phyloP scores from a whole-genome alignment of 2,797 vertebrate genomes.

The Natrix natrix region DNA sequence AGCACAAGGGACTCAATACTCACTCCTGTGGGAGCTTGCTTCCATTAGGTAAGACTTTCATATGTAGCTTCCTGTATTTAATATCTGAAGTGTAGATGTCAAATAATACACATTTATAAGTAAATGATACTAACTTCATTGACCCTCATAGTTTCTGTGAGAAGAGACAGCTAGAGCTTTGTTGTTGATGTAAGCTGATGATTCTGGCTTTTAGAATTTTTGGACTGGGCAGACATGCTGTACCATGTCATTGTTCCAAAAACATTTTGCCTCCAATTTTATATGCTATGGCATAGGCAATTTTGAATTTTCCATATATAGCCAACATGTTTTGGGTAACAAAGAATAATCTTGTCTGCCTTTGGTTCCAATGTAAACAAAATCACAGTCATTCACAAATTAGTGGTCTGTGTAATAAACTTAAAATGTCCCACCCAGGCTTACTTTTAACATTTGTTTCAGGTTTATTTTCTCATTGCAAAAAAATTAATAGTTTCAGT shows the following conservation, averaged over 20 bases:
- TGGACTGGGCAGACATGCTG: not conserved
- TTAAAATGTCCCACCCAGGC: not conserved
- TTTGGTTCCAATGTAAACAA: not conserved
- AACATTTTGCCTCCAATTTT: not conserved
- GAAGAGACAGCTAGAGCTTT: not conserved
- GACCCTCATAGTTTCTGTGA: not conserved
- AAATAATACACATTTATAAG: not conserved
- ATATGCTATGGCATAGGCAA: not conserved
- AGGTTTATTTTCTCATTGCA: not conserved
- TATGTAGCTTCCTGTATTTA: not conserved
- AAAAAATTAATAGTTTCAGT: slow-evolving; percentile 6
- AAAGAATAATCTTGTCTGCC: not conserved
- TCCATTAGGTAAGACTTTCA: not conserved
- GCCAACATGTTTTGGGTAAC: not conserved
- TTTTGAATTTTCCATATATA: slow-evolving; percentile 20
- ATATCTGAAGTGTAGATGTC: not conserved
- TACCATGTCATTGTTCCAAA: not conserved
- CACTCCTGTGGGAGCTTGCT: not conserved
- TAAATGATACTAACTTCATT: not conserved
- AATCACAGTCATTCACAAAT: not conserved
- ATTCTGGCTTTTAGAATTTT: not conserved
- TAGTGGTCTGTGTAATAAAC: not conserved
- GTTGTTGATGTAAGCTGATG: not conserved
- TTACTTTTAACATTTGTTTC: not conserved
- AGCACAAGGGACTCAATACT: not conserved